Evolutionary conservation across 2,113 vertebrate genomes (phyloP).

Genomic region (Lepisosteus osseus): DNA sequence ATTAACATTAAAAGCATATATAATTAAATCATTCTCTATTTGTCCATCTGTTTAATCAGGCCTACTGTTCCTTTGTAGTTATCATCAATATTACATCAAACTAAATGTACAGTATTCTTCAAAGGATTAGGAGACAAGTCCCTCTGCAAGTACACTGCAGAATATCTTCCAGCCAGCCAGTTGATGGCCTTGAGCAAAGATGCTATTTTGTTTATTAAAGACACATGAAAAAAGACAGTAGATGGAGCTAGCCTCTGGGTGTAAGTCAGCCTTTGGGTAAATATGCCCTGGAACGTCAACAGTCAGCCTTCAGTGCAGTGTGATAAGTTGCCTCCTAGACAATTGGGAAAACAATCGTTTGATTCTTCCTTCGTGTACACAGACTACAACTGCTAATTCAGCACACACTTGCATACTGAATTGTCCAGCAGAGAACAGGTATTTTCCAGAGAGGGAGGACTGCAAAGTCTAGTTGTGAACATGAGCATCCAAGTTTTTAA

Average conservation of each 20-base stretch:
- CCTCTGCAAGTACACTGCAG: neutral
- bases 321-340: no score
- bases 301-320: no score
- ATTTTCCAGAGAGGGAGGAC: no score
- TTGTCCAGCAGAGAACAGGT: no score
- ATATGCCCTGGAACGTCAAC: no score
- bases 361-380: no score
- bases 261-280: no score
- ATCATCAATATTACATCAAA: constrained; percentile 46
- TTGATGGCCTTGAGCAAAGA: neutral
- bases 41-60: constrained; percentile 30
- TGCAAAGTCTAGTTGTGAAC: no score
- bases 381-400: no score
- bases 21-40: constrained; percentile 19
- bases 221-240: neutral
- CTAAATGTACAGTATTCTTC: constrained; percentile 36
- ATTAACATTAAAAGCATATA: constrained; percentile 44
- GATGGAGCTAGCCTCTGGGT: neutral
- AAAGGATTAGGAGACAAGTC: neutral
- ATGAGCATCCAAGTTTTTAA: no score
- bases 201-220: neutral
- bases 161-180: neutral
- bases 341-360: no score
- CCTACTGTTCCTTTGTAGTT: constrained; percentile 40
- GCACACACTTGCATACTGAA: no score